These are phyloP conservation scores for Muscina levida DNA, from an alignment of 2,888 invertebrate species.

Conservation along the genomic window DNA sequence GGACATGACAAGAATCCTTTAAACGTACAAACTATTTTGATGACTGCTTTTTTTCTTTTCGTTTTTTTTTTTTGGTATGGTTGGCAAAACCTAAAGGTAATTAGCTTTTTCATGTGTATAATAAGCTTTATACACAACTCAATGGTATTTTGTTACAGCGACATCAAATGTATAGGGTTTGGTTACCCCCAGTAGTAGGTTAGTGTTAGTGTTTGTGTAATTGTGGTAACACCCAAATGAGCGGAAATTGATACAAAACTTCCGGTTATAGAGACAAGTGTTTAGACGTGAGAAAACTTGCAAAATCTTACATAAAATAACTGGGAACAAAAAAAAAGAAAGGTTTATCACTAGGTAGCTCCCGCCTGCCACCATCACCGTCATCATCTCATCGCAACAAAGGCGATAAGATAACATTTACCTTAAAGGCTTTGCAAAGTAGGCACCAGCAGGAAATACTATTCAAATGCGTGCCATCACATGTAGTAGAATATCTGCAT, in stretches of 20 bases:
- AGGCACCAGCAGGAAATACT: no score
- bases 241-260: conserved; percentile 44
- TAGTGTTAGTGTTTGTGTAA: no score
- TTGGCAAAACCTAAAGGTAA: conserved; percentile 42
- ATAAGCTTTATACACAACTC: background rate
- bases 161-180: background rate
- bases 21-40: conserved; percentile 8
- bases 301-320: conserved; percentile 14
- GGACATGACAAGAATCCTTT: conserved; percentile 5
- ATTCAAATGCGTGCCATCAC: no score
- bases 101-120: conserved; percentile 47
- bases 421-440: background rate
- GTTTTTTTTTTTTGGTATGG: background rate
- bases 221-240: conserved; percentile 1
- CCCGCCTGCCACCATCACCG: background rate
- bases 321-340: no score
- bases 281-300: conserved; percentile 45
- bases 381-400: background rate
- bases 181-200: no score
- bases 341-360: background rate
- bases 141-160: background rate
- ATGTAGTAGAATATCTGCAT: no score
- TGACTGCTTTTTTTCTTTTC: background rate
- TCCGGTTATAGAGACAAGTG: conserved; percentile 36
- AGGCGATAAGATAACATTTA: background rate